phyloP scores from a whole-genome alignment of 2,888 invertebrate species.

The Drosophila seclusa region DNA sequence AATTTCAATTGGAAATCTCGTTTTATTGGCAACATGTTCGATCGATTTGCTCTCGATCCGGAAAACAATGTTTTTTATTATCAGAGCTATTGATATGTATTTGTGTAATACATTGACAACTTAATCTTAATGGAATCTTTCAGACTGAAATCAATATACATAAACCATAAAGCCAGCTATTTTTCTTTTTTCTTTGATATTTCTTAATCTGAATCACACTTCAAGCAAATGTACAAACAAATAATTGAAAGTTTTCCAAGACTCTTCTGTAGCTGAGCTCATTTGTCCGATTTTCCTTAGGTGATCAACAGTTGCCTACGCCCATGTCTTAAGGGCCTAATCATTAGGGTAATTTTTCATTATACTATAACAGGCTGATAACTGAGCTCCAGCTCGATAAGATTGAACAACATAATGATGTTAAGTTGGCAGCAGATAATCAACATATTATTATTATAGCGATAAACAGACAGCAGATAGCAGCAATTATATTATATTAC shows the following conservation, averaged over 20 bases:
- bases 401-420: not conserved
- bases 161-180: not conserved
- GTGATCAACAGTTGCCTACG: not conserved
- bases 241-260: not conserved
- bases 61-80: slow-evolving; percentile 1
- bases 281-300: not conserved
- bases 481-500: not conserved
- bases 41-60: slow-evolving; percentile 1
- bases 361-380: not conserved
- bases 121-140: slow-evolving; percentile 17
- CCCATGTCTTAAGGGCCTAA: not conserved
- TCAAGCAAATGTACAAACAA: not conserved
- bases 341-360: not conserved
- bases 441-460: not conserved
- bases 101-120: slow-evolving; percentile 11
- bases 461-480: not conserved
- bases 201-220: not conserved
- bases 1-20: not conserved
- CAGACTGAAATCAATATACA: not conserved
- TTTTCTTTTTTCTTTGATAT: no score
- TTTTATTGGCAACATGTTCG: slow-evolving; percentile 8
- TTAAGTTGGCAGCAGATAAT: not conserved
- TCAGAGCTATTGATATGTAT: not conserved
- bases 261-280: not conserved
- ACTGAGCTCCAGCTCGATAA: not conserved